Evolutionary conservation across 2,113 vertebrate species (phyloP), one percentile per base, ranked within the genome.

Genomic region (Bufo gargarizans): DNA sequence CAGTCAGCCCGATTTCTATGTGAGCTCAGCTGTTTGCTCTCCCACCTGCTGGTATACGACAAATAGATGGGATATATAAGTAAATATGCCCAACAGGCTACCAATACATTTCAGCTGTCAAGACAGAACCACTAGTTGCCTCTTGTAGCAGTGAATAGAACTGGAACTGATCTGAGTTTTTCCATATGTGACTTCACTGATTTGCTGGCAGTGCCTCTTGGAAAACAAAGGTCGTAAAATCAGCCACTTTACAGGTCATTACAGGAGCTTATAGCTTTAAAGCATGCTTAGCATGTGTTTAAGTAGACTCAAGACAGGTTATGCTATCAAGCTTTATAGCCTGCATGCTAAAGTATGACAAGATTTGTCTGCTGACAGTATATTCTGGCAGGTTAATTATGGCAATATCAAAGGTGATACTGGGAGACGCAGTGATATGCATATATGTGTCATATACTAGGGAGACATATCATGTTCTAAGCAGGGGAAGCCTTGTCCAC

Each of bases 181-280:
- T 80, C 77, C 55, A 58, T 80, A 56, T 80, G 77, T 59, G n/a
- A 80, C 77, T 56, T 59, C 55, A 17, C 77, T 43, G 22, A 58
- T 80, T 56, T 59, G 55, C 55, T 80, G 55, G 49, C 72, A 78
- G 9, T 14, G 20, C 49, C 19, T 53, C 50, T 78, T 22, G 77
- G 50, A 56, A 78, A 78, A 78, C 77, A 78, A 53, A 55, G 50
- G 50, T 55, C n/a, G 77, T 78, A 53, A 78, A 78, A 77, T 55
- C 77, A 78, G 77, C 50, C n/a, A 78, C 50, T 78, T 56, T 78
- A 14, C 77, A 78, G 77, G 77, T 56, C 77, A 55, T 78, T 78
- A 78, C 49, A 12, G 19, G 50, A 53, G 49, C 77, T 78, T 78
- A 78, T 19, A 14, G 50, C 50, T 56, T 11, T 55, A 78, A 78